A percentile compares a stretch with the other conserved stretches of the same genome.
Conservation (phyloP, 2,797 vertebrate genomes). For the Acropternis orthonyx region DNA sequence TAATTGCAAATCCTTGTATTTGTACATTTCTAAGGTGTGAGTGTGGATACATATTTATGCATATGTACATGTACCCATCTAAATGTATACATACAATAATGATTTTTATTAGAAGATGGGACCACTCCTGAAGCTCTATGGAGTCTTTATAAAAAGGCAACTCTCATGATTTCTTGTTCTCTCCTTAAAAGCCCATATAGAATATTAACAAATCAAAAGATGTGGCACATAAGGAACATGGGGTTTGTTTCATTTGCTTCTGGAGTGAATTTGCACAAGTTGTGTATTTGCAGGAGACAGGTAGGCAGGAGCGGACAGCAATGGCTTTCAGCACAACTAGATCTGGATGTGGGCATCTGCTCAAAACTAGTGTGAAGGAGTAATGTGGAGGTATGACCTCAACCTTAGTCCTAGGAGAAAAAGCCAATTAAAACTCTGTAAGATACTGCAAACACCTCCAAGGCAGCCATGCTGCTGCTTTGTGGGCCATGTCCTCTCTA, state of each 20-base stretch:
- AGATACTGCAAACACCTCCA: background rate
- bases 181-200: background rate
- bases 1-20: background rate
- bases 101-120: background rate
- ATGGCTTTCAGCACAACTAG: background rate
- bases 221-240: background rate
- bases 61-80: background rate
- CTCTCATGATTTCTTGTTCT: background rate
- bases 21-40: background rate
- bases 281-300: background rate
- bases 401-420: background rate
- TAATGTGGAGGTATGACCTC: background rate
- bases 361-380: background rate
- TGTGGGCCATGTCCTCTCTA: rapidly evolving
- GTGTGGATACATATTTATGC: background rate
- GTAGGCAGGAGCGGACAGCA: background rate
- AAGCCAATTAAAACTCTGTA: background rate
- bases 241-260: background rate
- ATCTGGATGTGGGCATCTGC: background rate
- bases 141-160: background rate
- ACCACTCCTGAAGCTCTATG: background rate
- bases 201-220: background rate
- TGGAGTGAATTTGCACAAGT: background rate
- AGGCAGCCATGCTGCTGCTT: background rate
- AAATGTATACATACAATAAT: background rate